Conservation (phyloP, 1,140 invertebrate genomes). For the Triops cancriformis region DNA sequence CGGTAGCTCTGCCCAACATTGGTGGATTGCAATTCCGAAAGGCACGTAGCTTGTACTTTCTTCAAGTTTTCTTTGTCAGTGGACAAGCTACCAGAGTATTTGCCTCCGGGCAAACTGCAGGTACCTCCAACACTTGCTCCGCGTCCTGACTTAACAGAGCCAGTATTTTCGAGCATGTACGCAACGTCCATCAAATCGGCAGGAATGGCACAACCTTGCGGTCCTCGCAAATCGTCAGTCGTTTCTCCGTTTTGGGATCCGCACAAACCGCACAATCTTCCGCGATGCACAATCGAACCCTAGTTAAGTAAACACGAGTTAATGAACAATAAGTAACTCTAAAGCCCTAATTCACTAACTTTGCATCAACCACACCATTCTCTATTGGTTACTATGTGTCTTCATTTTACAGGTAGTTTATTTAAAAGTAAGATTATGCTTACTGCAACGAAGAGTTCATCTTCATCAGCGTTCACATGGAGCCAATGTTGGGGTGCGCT, state of each 20-base stretch:
- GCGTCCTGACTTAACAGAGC: not conserved
- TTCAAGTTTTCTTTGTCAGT: not conserved
- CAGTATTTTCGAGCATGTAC: conserved; percentile 9
- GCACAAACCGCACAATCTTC: conserved; percentile 29
- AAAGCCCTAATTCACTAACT: too few species aligned
- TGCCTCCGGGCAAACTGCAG: not conserved
- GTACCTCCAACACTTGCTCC: not conserved
- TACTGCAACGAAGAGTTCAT: not conserved
- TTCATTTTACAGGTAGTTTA: not conserved
- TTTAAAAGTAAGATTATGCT: not conserved
- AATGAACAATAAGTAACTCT: too few species aligned
- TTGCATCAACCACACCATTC: too few species aligned
- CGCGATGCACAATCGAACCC: conserved; percentile 25
- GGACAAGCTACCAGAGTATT: not conserved
- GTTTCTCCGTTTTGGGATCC: conserved; percentile 28
- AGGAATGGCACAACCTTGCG: conserved; percentile 20
- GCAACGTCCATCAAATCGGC: conserved; percentile 23
- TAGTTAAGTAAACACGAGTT: not conserved
- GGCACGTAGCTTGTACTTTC: not conserved
- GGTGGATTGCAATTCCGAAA: not conserved
- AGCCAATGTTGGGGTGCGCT: conserved; percentile 21
- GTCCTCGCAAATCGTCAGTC: conserved; percentile 27
- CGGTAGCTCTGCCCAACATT: not conserved
- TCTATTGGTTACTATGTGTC: too few species aligned
- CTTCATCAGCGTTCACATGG: conserved; percentile 16